phyloP scores from a whole-genome alignment of 2,113 vertebrate species.

The Aegypius monachus region DNA sequence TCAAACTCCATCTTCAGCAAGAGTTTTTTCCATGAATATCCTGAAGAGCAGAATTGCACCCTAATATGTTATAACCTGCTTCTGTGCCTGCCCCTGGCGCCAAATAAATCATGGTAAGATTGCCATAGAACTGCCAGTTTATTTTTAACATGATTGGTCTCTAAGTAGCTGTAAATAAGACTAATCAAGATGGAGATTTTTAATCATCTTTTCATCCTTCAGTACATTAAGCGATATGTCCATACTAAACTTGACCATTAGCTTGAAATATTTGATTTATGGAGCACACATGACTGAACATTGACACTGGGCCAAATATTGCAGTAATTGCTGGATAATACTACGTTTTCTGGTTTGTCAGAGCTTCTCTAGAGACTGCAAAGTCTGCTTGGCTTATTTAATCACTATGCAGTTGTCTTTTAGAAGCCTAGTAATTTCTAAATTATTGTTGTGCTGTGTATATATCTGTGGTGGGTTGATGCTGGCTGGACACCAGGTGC shows the following conservation, averaged over 20 bases:
- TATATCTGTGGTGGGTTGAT: not conserved
- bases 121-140: not conserved
- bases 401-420: not conserved
- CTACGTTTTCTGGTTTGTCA: not conserved
- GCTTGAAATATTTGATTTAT: slow-evolving; percentile 15
- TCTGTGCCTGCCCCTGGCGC: not conserved
- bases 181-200: slow-evolving; percentile 7
- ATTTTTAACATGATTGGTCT: slow-evolving; percentile 14
- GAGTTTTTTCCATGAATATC: not conserved
- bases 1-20: not conserved
- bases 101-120: not conserved
- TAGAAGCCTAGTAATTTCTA: not conserved
- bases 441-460: not conserved
- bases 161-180: slow-evolving; percentile 36
- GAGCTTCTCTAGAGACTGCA: not conserved
- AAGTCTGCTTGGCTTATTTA: not conserved
- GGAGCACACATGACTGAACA: not conserved
- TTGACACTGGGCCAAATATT: slow-evolving; percentile 3
- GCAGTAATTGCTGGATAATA: not conserved
- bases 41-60: not conserved
- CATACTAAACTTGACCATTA: not conserved
- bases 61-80: not conserved
- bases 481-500: not conserved
- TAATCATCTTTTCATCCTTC: not conserved
- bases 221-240: not conserved